phyloP scores from a whole-genome alignment of 1,140 invertebrate species.

The Rhagoletis pomonella region DNA sequence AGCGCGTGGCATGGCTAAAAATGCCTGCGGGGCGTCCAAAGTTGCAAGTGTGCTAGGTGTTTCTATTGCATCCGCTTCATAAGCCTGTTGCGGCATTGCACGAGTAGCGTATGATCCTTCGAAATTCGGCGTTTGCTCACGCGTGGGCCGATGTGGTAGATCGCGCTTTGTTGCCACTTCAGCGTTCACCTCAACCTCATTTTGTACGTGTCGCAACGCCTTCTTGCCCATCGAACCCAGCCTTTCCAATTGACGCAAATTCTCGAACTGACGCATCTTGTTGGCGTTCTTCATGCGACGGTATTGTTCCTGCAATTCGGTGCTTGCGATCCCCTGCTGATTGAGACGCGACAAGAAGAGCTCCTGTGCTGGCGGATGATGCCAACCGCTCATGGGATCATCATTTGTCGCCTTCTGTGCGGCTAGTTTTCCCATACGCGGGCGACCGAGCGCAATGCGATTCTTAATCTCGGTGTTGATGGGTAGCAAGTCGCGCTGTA shows the following conservation, averaged over 20 bases:
- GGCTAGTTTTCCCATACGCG: background rate
- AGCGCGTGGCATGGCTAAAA: background rate
- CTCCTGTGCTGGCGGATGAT: constrained; percentile 43
- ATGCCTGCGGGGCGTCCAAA: background rate
- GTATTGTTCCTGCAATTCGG: constrained; percentile 53
- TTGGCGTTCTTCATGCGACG: constrained; percentile 46
- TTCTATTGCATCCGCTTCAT: background rate
- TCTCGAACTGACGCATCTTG: constrained; percentile 31
- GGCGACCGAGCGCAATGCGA: constrained; percentile 18
- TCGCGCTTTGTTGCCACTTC: background rate
- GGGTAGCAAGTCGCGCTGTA: constrained; percentile 54
- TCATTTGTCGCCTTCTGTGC: background rate
- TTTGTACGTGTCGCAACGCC: background rate
- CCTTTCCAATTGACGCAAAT: constrained; percentile 9
- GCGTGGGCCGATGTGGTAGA: background rate
- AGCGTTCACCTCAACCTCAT: background rate
- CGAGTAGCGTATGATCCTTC: background rate
- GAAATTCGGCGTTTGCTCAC: background rate
- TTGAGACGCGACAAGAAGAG: constrained; percentile 11
- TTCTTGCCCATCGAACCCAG: constrained; percentile 3
- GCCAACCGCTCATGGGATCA: constrained; percentile 44
- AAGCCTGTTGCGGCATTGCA: background rate
- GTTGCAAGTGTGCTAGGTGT: background rate
- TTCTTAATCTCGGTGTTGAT: background rate
- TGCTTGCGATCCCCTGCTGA: constrained; percentile 22